Percentiles rank a stretch among this genome's conserved stretches.
Evolutionary conservation across 53 echinoderm and acorn worm genomes (phyloP).

Genomic region (Paracentrotus lividus): DNA sequence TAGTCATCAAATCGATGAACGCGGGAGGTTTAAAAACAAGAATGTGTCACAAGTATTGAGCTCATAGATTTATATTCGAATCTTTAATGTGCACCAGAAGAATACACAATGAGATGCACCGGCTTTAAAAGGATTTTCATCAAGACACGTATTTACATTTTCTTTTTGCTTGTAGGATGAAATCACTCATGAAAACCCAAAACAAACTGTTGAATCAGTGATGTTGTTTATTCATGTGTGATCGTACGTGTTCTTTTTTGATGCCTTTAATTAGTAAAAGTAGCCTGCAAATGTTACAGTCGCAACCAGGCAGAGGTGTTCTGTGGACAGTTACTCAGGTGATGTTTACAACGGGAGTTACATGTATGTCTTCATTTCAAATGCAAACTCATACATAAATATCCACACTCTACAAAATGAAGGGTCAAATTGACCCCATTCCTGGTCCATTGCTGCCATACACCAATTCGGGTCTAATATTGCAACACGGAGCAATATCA

Average conservation of each 20-base stretch:
- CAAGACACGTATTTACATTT: neutral
- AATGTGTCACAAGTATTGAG: neutral
- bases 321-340: neutral
- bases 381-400: neutral
- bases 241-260: neutral
- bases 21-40: neutral
- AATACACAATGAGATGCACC: neutral
- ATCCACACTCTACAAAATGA: too few species aligned
- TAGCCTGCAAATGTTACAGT: neutral
- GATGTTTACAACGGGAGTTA: neutral
- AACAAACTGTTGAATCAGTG: neutral
- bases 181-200: neutral
- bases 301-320: neutral
- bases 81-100: neutral
- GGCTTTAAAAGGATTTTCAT: constrained; percentile 42
- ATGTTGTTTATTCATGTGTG: neutral
- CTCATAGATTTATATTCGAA: neutral
- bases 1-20: constrained; percentile 7
- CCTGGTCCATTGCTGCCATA: too few species aligned
- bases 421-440: too few species aligned
- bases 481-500: too few species aligned
- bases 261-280: neutral
- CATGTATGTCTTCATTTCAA: neutral
- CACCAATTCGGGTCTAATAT: too few species aligned
- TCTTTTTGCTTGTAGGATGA: neutral